Percentiles rank a stretch among this genome's conserved stretches.
Conservation (phyloP, 1,140 invertebrate species). For the Drosophila serrata region DNA sequence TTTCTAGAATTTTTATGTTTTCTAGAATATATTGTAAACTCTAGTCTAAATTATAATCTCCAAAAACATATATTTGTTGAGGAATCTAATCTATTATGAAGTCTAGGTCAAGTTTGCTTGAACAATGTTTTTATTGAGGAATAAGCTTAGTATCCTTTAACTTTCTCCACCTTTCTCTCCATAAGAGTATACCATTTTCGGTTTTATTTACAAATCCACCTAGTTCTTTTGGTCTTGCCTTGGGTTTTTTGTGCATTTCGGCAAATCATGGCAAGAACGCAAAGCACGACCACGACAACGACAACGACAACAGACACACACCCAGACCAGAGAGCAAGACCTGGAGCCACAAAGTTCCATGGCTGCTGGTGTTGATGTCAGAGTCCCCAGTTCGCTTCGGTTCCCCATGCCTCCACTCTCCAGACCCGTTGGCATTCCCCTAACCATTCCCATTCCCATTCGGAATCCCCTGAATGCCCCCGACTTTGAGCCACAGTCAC, state of each 20-base stretch:
- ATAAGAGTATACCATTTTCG: constrained; percentile 12
- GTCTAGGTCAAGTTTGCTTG: neutral
- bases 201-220: neutral
- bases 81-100: neutral
- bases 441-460: neutral
- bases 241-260: constrained; percentile 58
- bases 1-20: too few species aligned
- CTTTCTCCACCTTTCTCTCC: too few species aligned
- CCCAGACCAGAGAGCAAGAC: constrained; percentile 12
- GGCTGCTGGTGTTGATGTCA: constrained; percentile 51
- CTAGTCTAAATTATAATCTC: too few species aligned
- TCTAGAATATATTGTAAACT: too few species aligned
- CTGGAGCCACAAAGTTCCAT: constrained; percentile 38
- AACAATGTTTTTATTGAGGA: neutral
- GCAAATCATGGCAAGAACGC: constrained; percentile 68
- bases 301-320: constrained; percentile 9
- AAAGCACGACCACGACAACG: constrained; percentile 65
- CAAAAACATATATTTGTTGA: too few species aligned
- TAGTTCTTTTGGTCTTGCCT: constrained; percentile 24
- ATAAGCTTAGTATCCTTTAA: neutral
- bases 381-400: constrained; percentile 20
- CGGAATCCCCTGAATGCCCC: constrained; percentile 20
- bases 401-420: constrained; percentile 12
- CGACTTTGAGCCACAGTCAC: constrained; percentile 61
- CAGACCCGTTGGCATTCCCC: neutral